Evolutionary conservation across 2,113 vertebrate species (phyloP).

Genomic region (Aptenodytes forsteri): DNA sequence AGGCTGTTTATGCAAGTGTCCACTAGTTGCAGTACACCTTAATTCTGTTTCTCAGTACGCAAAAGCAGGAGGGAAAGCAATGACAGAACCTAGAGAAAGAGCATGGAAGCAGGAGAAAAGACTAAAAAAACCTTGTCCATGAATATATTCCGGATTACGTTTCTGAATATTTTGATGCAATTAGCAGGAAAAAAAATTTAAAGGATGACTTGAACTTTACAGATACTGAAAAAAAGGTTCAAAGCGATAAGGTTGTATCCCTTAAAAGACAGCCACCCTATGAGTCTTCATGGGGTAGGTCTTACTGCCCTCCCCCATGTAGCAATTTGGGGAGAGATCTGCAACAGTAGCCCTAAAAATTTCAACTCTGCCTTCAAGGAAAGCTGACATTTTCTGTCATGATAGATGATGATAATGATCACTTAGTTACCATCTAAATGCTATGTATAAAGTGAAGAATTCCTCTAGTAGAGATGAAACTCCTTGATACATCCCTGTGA

Average conservation of each 20-base stretch:
- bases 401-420: not conserved
- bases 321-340: not conserved
- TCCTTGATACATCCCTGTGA: not conserved
- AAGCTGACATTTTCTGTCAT: not conserved
- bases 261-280: not conserved
- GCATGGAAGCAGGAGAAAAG: not conserved
- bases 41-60: constrained; percentile 19
- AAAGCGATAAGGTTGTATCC: not conserved
- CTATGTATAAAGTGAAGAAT: not conserved
- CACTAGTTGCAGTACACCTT: constrained; percentile 47
- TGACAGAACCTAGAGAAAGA: not conserved
- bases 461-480: not conserved
- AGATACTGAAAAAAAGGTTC: not conserved
- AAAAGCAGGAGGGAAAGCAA: not conserved
- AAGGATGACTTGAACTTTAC: not conserved
- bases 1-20: constrained; percentile 39
- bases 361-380: not conserved
- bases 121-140: not conserved
- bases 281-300: not conserved
- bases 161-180: not conserved
- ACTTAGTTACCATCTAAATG: not conserved
- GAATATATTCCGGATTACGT: not conserved
- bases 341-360: not conserved
- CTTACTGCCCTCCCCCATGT: not conserved
- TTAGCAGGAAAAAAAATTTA: not conserved